Conservation (phyloP, 2,113 vertebrate genomes). For the Isichthys henryi region DNA sequence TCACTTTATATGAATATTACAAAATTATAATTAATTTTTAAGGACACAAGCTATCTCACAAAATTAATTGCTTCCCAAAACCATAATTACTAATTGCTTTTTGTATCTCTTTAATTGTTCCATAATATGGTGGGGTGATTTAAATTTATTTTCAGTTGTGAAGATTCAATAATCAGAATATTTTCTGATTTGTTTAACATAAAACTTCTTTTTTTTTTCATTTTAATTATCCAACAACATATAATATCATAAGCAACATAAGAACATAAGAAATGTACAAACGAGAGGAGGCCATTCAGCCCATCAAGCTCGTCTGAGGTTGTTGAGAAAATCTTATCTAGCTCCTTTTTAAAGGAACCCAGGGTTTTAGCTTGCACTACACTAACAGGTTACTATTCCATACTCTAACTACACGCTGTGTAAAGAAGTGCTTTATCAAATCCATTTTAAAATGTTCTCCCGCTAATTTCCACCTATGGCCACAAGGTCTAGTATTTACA, state of each 20-base stretch:
- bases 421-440: too few species aligned
- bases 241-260: neutral
- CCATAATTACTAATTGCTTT: neutral
- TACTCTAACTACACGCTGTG: too few species aligned
- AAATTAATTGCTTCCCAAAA: neutral
- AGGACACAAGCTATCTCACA: neutral
- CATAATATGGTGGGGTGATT: neutral
- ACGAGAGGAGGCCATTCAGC: too few species aligned
- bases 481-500: too few species aligned
- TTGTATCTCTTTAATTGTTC: neutral
- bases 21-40: neutral
- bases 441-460: too few species aligned
- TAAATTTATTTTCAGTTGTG: neutral
- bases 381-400: too few species aligned
- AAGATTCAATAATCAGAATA: neutral
- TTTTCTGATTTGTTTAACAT: neutral
- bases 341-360: too few species aligned
- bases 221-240: neutral
- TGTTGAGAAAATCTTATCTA: too few species aligned
- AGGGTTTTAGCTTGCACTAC: too few species aligned
- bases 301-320: too few species aligned
- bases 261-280: too few species aligned
- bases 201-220: neutral
- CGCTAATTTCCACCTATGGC: too few species aligned
- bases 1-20: neutral